A percentile compares a stretch with the other conserved stretches of the same genome.
These are phyloP conservation scores for Myotis findleyi DNA, from an alignment of 2,797 vertebrate species.

Conservation along the genomic window DNA sequence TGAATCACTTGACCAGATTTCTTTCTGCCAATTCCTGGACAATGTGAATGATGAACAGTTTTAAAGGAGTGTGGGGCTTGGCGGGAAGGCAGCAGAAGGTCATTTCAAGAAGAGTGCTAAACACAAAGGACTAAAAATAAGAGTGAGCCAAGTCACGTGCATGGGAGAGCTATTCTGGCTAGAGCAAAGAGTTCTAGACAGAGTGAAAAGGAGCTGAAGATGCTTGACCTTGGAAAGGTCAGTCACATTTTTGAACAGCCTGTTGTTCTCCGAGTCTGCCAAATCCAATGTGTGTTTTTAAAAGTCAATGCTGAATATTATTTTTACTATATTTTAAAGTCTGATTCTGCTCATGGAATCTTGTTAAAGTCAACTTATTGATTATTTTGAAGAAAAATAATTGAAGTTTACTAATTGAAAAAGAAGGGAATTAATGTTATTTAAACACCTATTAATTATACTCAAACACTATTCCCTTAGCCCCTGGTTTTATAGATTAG, in stretches of 20 bases:
- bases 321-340: slow-evolving; percentile 51
- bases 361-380: neutral
- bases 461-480: neutral
- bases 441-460: neutral
- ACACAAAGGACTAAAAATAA: slow-evolving; percentile 64
- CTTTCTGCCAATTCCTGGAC: slow-evolving; percentile 22
- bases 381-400: slow-evolving; percentile 56
- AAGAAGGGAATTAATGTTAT: neutral
- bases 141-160: slow-evolving; percentile 46
- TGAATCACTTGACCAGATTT: neutral
- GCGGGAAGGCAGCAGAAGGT: neutral
- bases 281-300: slow-evolving; percentile 23
- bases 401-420: slow-evolving; percentile 31
- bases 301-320: slow-evolving; percentile 33
- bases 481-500: neutral
- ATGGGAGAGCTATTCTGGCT: slow-evolving; percentile 47
- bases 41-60: neutral
- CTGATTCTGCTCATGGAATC: slow-evolving; percentile 14
- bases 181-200: slow-evolving; percentile 58
- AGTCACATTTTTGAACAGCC: slow-evolving; percentile 45
- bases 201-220: slow-evolving; percentile 1
- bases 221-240: slow-evolving; percentile 45
- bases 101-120: slow-evolving; percentile 57
- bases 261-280: slow-evolving; percentile 5
- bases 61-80: neutral